Conservation (phyloP, 2,888 invertebrate species). For the Ichneumoninae sp. region DNA sequence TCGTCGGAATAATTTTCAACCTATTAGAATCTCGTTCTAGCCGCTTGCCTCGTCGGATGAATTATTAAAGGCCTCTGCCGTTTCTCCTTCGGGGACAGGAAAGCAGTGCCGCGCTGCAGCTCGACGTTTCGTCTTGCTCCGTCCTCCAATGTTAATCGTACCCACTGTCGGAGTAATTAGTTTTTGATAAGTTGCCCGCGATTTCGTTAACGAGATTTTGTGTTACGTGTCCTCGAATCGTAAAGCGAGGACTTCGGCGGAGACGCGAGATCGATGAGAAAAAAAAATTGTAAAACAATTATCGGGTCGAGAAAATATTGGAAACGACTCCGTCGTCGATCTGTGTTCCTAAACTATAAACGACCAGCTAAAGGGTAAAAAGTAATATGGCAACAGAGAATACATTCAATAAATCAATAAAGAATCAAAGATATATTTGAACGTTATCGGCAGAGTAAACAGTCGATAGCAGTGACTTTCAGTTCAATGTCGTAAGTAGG, state of each 20-base stretch:
- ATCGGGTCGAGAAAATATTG: background rate
- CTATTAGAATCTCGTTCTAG: conserved; percentile 56
- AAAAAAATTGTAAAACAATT: conserved; percentile 3
- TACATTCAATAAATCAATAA: conserved; percentile 5
- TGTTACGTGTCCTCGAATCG: conserved; percentile 8
- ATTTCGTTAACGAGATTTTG: conserved; percentile 29
- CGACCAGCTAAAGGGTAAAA: background rate
- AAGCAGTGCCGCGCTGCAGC: conserved; percentile 17
- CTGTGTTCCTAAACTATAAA: background rate
- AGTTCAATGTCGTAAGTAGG: conserved; percentile 81
- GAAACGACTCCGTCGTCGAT: background rate
- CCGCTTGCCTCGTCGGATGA: conserved; percentile 47
- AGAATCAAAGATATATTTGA: conserved; percentile 1
- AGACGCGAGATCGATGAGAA: background rate
- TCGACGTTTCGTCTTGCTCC: conserved; percentile 25
- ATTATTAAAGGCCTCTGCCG: conserved; percentile 50
- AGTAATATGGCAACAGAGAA: background rate
- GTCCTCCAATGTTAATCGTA: conserved; percentile 45
- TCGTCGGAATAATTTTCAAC: conserved; percentile 49
- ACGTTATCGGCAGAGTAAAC: conserved; percentile 54
- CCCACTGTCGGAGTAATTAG: conserved; percentile 44
- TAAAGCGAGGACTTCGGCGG: background rate
- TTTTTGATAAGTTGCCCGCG: conserved; percentile 38
- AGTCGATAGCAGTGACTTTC: conserved; percentile 62
- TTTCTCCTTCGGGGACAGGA: conserved; percentile 24